These are phyloP conservation scores for Drosophila takahashii DNA, from an alignment of 1,140 invertebrate genomes.

Conservation along the genomic window DNA sequence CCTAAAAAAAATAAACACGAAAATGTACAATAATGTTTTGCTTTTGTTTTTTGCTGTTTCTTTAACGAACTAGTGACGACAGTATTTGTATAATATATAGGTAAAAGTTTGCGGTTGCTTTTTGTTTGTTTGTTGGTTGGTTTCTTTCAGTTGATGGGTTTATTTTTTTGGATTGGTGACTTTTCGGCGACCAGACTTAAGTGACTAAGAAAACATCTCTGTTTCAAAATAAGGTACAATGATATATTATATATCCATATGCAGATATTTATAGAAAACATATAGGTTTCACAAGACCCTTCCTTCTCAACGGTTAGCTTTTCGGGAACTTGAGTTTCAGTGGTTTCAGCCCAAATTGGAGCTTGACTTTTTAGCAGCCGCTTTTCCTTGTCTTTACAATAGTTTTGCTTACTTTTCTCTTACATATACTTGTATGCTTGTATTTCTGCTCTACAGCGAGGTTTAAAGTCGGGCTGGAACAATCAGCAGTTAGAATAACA, in stretches of 20 bases:
- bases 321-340: constrained; percentile 42
- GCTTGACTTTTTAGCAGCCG: constrained; percentile 47
- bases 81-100: constrained; percentile 48
- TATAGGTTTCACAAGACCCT: constrained; percentile 26
- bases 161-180: constrained; percentile 46
- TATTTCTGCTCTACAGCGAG: constrained; percentile 25
- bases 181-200: constrained; percentile 73
- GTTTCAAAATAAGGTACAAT: constrained; percentile 81
- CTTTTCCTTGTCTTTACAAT: constrained; percentile 46
- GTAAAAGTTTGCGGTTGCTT: constrained; percentile 38
- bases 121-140: constrained; percentile 40
- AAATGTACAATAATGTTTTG: constrained; percentile 52
- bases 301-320: constrained; percentile 6
- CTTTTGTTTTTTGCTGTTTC: constrained; percentile 48
- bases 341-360: constrained; percentile 25
- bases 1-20: constrained; percentile 50
- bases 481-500: constrained; percentile 14
- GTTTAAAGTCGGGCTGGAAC: constrained; percentile 25
- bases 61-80: constrained; percentile 67
- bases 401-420: constrained; percentile 25
- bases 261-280: constrained; percentile 33
- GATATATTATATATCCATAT: constrained; percentile 64
- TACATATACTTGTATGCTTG: background rate
- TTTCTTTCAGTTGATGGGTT: constrained; percentile 60
- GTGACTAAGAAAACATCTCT: constrained; percentile 73